Evolutionary conservation across 2,888 invertebrate genomes (phyloP).

Genomic region (Phymatocera aterrima): DNA sequence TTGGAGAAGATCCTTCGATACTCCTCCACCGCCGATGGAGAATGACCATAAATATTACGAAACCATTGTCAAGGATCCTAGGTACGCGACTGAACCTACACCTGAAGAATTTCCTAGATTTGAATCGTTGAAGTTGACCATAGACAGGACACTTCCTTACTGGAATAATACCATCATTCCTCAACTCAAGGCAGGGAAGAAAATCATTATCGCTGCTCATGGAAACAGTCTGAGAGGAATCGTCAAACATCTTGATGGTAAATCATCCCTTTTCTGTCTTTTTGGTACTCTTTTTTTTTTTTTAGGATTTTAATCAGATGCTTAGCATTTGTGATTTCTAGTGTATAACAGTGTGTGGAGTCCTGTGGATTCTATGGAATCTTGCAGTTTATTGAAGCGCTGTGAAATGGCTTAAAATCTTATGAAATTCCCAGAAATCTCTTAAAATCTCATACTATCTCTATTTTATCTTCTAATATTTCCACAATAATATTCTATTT

Average conservation of each 20-base stretch:
- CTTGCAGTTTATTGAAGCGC: no score
- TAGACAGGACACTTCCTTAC: constrained; percentile 88
- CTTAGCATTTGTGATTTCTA: no score
- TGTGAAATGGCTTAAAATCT: no score
- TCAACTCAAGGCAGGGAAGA: constrained; percentile 87
- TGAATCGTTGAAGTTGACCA: constrained; percentile 89
- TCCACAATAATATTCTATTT: no score
- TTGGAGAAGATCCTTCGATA: constrained; percentile 91
- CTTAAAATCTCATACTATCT: no score
- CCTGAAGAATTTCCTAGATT: constrained; percentile 87
- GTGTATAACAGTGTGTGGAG: no score
- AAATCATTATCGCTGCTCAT: constrained; percentile 89
- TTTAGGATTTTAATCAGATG: constrained; percentile 6
- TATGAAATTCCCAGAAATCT: no score
- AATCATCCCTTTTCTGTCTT: constrained; percentile 62
- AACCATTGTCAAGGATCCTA: constrained; percentile 84
- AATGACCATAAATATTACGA: constrained; percentile 85
- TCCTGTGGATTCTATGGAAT: no score
- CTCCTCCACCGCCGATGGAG: constrained; percentile 89
- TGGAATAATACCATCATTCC: constrained; percentile 92
- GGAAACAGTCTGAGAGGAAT: constrained; percentile 92
- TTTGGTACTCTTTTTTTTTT: background rate
- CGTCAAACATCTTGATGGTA: constrained; percentile 90
- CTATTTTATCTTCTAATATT: no score
- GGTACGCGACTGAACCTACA: constrained; percentile 85